A percentile compares a stretch with the other conserved stretches of the same genome.
These are phyloP conservation scores for Sprattus sprattus DNA, from an alignment of 2,113 vertebrate genomes.

Conservation along the genomic window DNA sequence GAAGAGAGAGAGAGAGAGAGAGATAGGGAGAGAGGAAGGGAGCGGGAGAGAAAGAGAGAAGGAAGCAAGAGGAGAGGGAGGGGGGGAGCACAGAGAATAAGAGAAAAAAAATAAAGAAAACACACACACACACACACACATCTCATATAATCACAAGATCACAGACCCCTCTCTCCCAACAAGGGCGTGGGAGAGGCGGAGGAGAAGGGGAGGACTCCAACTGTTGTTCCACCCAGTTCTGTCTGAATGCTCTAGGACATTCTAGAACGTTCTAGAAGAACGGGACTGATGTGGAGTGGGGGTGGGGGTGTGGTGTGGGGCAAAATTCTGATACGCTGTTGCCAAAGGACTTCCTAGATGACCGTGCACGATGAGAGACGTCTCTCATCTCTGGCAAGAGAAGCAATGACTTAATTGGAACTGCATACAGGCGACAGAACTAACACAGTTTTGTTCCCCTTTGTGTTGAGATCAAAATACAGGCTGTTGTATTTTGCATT, in stretches of 20 bases:
- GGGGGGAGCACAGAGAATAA: conserved; percentile 39
- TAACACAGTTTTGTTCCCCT: background rate
- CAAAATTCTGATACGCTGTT: background rate
- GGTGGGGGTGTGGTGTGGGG: background rate
- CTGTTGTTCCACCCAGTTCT: conserved; percentile 28
- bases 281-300: background rate
- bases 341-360: conserved; percentile 1
- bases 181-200: background rate
- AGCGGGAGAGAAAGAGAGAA: background rate
- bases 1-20: conserved; percentile 41
- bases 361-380: conserved; percentile 37
- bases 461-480: conserved; percentile 48
- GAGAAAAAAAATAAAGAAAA: conserved; percentile 24
- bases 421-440: conserved; percentile 46
- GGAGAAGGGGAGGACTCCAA: conserved; percentile 15
- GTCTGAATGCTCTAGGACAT: conserved; percentile 2
- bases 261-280: background rate
- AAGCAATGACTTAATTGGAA: conserved; percentile 51
- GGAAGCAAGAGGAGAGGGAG: conserved; percentile 34
- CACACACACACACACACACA: background rate
- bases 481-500: conserved; percentile 48
- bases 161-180: conserved; percentile 25
- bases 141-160: conserved; percentile 25
- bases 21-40: conserved; percentile 42
- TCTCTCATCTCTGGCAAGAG: conserved; percentile 28